Conservation (phyloP, 2,888 invertebrate species). For the Pyrochroa serraticornis region DNA sequence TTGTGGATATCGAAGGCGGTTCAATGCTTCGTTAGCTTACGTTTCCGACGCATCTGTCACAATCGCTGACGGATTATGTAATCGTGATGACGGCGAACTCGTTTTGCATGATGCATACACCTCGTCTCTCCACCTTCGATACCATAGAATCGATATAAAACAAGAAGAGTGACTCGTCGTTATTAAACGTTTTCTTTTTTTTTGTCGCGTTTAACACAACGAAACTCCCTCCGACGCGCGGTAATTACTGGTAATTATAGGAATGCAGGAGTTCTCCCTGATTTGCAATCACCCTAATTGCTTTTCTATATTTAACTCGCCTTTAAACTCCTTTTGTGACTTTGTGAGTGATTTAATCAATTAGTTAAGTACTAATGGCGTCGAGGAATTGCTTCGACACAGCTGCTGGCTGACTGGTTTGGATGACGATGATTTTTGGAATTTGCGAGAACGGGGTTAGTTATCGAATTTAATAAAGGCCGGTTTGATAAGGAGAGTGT, state of each 20-base stretch:
- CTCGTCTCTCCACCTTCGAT: too few relatives aligned
- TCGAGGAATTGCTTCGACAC: not conserved
- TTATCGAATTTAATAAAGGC: too few relatives aligned
- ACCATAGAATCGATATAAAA: too few relatives aligned
- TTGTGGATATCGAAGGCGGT: conserved; percentile 41
- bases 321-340: conserved; percentile 25
- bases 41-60: conserved; percentile 39
- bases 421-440: too few relatives aligned
- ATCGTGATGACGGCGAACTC: conserved; percentile 24
- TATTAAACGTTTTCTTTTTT: too few relatives aligned
- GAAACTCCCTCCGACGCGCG: not conserved
- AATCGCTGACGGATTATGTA: conserved; percentile 30
- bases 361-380: conserved; percentile 20
- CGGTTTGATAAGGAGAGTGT: too few relatives aligned
- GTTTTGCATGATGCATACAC: too few relatives aligned
- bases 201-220: too few relatives aligned
- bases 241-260: conserved; percentile 8
- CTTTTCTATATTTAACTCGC: conserved; percentile 31
- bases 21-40: conserved; percentile 40
- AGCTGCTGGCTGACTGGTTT: too few relatives aligned
- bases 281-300: conserved; percentile 8
- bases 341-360: conserved; percentile 25
- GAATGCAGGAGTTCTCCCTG: not conserved
- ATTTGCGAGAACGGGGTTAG: too few relatives aligned
- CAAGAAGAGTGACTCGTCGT: too few relatives aligned